These are phyloP conservation scores for Struthio camelus DNA, from an alignment of 2,113 vertebrate genomes.

Conservation along the genomic window DNA sequence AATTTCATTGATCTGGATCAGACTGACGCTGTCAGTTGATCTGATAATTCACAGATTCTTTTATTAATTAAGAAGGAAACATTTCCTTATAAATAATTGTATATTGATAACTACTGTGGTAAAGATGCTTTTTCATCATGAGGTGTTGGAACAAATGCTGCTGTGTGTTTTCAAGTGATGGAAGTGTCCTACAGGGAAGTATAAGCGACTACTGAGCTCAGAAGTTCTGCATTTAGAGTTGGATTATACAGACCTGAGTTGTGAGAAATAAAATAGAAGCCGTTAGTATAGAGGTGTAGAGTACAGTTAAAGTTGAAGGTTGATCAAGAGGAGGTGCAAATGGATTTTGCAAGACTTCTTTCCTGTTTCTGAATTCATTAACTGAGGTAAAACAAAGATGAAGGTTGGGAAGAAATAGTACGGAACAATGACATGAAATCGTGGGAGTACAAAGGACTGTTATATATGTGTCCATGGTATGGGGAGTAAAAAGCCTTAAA, in stretches of 20 bases:
- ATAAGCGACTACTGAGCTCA: background rate
- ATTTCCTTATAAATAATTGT: background rate
- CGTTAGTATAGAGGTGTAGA: too few relatives aligned
- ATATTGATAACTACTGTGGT: background rate
- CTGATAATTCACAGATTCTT: background rate
- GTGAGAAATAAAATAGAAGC: background rate
- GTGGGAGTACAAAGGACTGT: background rate
- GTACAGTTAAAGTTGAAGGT: too few relatives aligned
- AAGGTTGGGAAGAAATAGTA: background rate
- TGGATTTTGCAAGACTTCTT: too few relatives aligned
- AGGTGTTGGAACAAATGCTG: background rate
- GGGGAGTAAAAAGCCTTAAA: background rate
- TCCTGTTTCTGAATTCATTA: background rate
- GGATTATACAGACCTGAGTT: background rate
- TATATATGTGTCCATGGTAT: background rate
- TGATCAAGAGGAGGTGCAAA: too few relatives aligned
- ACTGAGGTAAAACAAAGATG: background rate
- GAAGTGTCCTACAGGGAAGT: background rate
- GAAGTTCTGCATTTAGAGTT: fast-evolving
- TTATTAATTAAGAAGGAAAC: background rate
- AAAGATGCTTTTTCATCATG: background rate
- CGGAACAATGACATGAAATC: background rate
- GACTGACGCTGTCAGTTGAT: background rate
- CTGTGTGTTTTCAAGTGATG: background rate
- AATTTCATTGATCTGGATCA: too few relatives aligned